Evolutionary conservation across 2,888 invertebrate genomes (phyloP).

Genomic region (Linnaemya vulpina): DNA sequence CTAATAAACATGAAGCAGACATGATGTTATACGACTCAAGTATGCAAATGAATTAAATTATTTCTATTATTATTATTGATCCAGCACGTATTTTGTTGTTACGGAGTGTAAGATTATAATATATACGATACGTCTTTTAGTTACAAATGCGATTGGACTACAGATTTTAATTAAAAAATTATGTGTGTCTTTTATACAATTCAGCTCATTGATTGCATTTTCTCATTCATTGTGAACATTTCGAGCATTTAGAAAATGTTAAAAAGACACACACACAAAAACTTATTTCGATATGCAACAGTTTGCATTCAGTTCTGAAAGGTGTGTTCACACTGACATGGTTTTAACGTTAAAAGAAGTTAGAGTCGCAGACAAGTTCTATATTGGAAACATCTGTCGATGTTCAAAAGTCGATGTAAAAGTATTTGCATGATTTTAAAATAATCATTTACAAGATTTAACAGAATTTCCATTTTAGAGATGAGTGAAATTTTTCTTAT

Average conservation of each 20-base stretch:
- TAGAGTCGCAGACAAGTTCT: no score
- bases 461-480: no score
- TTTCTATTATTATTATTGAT: not conserved
- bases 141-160: not conserved
- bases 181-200: not conserved
- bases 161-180: not conserved
- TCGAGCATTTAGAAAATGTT: not conserved
- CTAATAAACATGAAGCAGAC: not conserved
- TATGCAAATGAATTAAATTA: constrained; percentile 1
- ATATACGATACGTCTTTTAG: not conserved
- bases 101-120: not conserved
- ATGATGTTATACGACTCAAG: constrained; percentile 1
- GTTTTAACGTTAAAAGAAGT: no score
- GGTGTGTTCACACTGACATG: no score
- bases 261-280: no score
- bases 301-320: no score
- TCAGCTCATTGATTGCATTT: not conserved
- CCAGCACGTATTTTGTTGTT: not conserved
- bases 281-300: no score
- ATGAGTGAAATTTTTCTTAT: no score
- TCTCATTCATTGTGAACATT: not conserved
- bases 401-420: no score
- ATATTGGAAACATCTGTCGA: no score
- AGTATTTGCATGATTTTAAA: no score
- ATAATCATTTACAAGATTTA: no score